Percentiles rank a stretch among this genome's conserved stretches.
Evolutionary conservation across 2,113 vertebrate genomes (phyloP).

Genomic region (Illadopsis cleaveri): DNA sequence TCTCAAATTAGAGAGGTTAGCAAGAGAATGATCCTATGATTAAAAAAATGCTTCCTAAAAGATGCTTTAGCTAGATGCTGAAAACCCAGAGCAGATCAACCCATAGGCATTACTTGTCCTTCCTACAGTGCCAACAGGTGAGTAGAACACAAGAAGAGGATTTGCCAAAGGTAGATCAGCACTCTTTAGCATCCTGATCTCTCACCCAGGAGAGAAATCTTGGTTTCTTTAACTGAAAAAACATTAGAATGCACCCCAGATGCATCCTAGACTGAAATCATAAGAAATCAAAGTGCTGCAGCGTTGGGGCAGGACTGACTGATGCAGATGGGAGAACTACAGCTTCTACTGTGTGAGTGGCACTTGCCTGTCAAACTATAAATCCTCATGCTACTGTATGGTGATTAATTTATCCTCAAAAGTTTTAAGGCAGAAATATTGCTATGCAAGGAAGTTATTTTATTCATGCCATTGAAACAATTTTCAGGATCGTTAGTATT

Average conservation of each 20-base stretch:
- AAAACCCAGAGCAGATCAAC: not conserved
- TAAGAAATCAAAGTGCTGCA: not conserved
- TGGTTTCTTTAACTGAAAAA: not conserved
- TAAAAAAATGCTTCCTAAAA: not conserved
- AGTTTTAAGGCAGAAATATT: not conserved
- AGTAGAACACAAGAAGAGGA: not conserved
- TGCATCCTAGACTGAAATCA: not conserved
- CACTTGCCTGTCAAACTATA: not conserved
- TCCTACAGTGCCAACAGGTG: not conserved
- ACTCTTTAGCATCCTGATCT: not conserved
- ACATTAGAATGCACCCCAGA: not conserved
- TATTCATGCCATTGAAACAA: not conserved
- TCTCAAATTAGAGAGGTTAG: not conserved
- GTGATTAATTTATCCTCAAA: not conserved
- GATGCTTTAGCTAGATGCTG: not conserved
- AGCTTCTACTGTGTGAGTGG: not conserved
- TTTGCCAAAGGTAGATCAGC: not conserved
- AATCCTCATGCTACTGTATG: not conserved
- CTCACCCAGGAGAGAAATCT: not conserved
- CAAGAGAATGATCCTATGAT: not conserved
- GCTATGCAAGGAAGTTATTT: not conserved
- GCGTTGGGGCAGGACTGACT: not conserved
- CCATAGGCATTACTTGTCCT: not conserved
- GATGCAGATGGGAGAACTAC: not conserved
- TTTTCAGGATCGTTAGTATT: not conserved